These are phyloP conservation scores for Callionymus lyra DNA, from an alignment of 2,113 vertebrate genomes.

Conservation along the genomic window DNA sequence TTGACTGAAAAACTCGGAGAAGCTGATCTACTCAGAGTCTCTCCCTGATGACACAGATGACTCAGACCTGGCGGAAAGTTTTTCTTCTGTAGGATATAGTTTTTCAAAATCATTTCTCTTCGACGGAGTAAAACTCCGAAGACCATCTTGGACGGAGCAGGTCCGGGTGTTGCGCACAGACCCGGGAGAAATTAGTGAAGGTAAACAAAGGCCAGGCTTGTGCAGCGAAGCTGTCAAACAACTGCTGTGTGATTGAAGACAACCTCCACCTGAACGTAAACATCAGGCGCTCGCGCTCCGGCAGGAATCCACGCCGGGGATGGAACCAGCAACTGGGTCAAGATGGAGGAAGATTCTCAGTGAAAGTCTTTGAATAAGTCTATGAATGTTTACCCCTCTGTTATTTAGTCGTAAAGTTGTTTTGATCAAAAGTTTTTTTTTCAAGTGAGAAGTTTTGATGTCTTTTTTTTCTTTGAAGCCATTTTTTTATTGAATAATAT, in stretches of 20 bases:
- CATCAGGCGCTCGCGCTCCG: conserved; percentile 51
- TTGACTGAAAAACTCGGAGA: no score
- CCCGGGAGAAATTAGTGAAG: conserved; percentile 52
- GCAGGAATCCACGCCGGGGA: conserved; percentile 33
- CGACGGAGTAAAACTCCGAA: no score
- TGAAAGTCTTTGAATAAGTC: no score
- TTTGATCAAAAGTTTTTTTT: no score
- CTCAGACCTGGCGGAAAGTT: no score
- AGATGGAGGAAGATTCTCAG: conserved; percentile 26
- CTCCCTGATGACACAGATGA: conserved; percentile 5
- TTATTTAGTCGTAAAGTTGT: no score
- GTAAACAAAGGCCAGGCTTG: conserved; percentile 50
- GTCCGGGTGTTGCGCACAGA: conserved; percentile 63
- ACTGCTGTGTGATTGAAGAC: conserved; percentile 66
- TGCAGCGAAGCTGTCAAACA: conserved; percentile 71
- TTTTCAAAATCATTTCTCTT: no score
- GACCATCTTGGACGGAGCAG: conserved; percentile 28
- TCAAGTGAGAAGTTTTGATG: no score
- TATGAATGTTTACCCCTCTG: no score
- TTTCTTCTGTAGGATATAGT: no score
- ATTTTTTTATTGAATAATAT: no score
- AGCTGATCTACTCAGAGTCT: neutral
- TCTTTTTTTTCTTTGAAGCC: no score
- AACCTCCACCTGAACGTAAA: conserved; percentile 68
- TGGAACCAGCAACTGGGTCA: conserved; percentile 19